Conservation (phyloP, 2,113 vertebrate species). For the Carassius gibelio region DNA sequence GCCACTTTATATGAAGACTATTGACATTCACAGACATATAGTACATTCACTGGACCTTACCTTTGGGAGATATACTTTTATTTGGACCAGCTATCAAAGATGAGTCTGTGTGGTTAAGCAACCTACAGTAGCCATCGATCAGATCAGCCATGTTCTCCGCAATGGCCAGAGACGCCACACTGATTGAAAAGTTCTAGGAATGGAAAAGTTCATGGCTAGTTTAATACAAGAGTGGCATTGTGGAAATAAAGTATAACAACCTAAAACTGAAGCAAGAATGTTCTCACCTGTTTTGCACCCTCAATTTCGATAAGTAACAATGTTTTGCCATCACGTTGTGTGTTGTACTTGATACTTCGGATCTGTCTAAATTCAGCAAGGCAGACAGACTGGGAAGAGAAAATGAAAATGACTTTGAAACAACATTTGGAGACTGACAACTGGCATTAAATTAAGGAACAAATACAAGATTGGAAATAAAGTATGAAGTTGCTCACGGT, state of each 20-base stretch:
- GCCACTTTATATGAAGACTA: background rate
- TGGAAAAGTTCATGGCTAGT: background rate
- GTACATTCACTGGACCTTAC: background rate
- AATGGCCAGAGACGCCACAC: constrained; percentile 79
- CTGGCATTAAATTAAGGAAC: background rate
- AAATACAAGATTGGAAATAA: background rate
- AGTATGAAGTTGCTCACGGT: constrained; percentile 72
- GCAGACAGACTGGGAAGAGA: constrained; percentile 80
- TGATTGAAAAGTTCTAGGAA: constrained; percentile 84
- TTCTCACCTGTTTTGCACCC: constrained; percentile 81
- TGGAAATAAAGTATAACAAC: background rate
- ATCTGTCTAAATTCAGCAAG: constrained; percentile 91
- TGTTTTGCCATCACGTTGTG: constrained; percentile 76
- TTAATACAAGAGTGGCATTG: background rate
- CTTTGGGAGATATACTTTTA: constrained; percentile 74
- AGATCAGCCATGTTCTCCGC: constrained; percentile 97
- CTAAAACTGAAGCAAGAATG: background rate
- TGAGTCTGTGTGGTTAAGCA: constrained; percentile 77
- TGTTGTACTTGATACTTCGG: constrained; percentile 82
- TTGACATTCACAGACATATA: background rate
- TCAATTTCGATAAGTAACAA: constrained; percentile 83
- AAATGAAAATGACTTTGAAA: constrained; percentile 8
- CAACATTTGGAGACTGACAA: background rate
- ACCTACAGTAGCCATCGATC: constrained; percentile 91
- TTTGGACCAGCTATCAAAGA: constrained; percentile 79